phyloP scores from a whole-genome alignment of 2,113 vertebrate genomes.

The Platysteira castanea region DNA sequence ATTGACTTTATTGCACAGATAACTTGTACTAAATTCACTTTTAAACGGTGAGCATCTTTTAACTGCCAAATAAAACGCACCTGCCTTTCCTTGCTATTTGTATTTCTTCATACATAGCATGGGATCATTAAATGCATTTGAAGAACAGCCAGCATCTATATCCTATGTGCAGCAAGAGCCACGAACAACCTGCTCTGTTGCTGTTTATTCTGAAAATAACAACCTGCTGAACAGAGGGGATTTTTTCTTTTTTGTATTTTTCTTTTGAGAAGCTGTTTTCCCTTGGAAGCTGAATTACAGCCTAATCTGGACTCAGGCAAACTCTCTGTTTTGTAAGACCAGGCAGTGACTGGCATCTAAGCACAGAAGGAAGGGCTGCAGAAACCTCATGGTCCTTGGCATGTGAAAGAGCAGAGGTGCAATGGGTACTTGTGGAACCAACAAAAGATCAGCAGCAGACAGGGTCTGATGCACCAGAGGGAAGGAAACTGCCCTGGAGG shows the following conservation, averaged over 20 bases:
- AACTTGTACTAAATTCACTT: background rate
- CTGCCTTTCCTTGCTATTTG: background rate
- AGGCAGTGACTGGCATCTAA: background rate
- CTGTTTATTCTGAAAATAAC: background rate
- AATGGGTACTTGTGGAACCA: too few relatives aligned
- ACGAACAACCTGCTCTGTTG: background rate
- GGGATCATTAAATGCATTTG: background rate
- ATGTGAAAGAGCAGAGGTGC: fast-evolving
- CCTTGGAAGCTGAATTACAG: background rate
- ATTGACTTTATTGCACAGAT: background rate
- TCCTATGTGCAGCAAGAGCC: background rate
- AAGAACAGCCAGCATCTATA: background rate
- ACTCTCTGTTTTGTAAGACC: background rate
- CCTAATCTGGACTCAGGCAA: fast-evolving
- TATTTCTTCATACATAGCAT: background rate
- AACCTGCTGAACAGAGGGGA: background rate
- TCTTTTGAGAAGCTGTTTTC: background rate
- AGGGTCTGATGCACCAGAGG: background rate
- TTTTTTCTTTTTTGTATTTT: background rate
- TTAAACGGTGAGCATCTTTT: background rate
- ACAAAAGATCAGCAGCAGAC: background rate
- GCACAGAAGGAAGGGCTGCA: background rate
- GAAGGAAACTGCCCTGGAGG: background rate
- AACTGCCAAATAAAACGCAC: background rate
- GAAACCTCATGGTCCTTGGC: fast-evolving